Evolutionary conservation across 2,797 vertebrate species (phyloP).

Genomic region (Psittacula derbiana): DNA sequence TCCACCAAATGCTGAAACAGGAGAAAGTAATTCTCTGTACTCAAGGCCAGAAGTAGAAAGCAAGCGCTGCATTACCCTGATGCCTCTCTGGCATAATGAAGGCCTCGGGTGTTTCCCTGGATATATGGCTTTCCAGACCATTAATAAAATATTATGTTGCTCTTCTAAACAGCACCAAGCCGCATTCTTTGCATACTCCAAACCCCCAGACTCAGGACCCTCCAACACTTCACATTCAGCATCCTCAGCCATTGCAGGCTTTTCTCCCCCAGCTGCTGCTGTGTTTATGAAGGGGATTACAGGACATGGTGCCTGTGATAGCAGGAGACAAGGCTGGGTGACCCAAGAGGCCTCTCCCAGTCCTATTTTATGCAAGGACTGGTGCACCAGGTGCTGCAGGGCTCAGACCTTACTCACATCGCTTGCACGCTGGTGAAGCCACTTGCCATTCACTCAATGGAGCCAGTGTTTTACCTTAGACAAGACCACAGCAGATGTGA

Average conservation of each 20-base stretch:
- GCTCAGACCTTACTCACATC: background rate
- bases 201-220: slow-evolving; percentile 23
- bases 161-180: background rate
- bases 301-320: background rate
- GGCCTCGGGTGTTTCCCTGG: slow-evolving; percentile 31
- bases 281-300: slow-evolving; percentile 52
- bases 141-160: background rate
- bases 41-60: slow-evolving; percentile 39
- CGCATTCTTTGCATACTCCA: slow-evolving; percentile 33
- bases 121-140: background rate
- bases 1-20: slow-evolving; percentile 43
- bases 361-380: background rate
- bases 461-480: background rate
- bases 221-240: slow-evolving; percentile 26
- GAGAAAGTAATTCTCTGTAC: slow-evolving; percentile 45
- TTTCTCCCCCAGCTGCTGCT: slow-evolving; percentile 36
- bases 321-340: background rate
- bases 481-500: background rate
- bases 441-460: background rate
- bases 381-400: background rate
- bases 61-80: background rate
- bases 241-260: slow-evolving; percentile 17
- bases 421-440: background rate
- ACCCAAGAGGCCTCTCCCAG: background rate
- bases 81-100: slow-evolving; percentile 26